These are phyloP conservation scores for Epizoanthus rinbou DNA, from an alignment of 92 coral and sea anemone species.

Conservation along the genomic window DNA sequence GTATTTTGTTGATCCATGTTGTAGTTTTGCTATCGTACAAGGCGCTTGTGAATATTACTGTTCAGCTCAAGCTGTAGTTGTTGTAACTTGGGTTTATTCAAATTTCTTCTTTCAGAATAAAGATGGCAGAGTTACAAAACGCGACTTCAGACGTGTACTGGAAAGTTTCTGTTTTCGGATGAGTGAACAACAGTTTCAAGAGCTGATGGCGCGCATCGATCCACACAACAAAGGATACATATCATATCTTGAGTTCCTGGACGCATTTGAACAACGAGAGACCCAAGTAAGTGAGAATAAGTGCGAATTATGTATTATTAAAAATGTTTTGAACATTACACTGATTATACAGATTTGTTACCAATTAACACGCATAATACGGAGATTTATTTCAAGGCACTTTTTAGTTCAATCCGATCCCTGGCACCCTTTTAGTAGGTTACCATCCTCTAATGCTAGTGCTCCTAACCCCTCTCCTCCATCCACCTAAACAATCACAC, in stretches of 20 bases:
- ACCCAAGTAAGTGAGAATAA: slow-evolving; percentile 58
- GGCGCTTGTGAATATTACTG: background rate
- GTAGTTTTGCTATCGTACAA: background rate
- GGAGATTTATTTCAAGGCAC: background rate
- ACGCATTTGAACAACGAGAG: slow-evolving; percentile 86
- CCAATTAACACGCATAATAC: background rate
- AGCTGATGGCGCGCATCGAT: slow-evolving; percentile 89
- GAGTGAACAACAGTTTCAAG: slow-evolving; percentile 86
- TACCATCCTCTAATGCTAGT: too few species aligned
- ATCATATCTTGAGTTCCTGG: slow-evolving; percentile 91
- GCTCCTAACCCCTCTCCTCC: too few species aligned
- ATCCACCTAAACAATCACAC: too few species aligned
- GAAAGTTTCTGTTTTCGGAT: slow-evolving; percentile 96
- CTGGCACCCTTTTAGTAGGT: too few species aligned
- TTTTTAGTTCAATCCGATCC: too few species aligned
- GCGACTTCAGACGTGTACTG: slow-evolving; percentile 90
- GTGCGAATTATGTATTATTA: background rate
- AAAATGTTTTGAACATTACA: too few species aligned
- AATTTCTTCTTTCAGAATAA: slow-evolving; percentile 67
- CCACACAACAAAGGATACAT: slow-evolving; percentile 89
- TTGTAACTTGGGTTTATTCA: background rate
- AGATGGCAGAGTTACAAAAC: slow-evolving; percentile 91
- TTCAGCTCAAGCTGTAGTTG: background rate
- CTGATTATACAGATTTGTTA: background rate
- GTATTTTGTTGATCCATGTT: background rate